Base-by-base conservation (phyloP, 2,797 vertebrate genomes). In the Tadarida brasiliensis region DNA sequence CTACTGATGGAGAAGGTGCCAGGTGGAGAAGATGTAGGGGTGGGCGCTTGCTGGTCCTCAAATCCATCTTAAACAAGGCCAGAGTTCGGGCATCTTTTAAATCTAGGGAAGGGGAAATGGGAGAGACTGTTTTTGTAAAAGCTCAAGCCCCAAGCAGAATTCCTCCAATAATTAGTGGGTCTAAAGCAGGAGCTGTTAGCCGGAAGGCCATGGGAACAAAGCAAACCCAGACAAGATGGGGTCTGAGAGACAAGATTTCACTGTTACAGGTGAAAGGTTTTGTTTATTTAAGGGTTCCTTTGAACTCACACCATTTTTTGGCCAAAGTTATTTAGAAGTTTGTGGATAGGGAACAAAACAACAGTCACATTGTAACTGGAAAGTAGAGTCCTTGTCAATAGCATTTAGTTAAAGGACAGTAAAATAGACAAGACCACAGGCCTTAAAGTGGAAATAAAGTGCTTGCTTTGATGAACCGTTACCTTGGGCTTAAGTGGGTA, bases 201-300 rank as follows among this genome's bases (percentile, higher is more conserved):
- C 61, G 6, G 11, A 44, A 26, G 35, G 35, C 22, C 22, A 44
- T 8, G 54, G 33, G 7, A 33, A 80, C 22, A 26, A 39, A 35
- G 54, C 76, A 16, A 33, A 12, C 22, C n/a, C 33, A 26, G 0
- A 16, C 20, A 56, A 35, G 76, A 39, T 15, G 33, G 54, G 54
- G 54, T 57, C 54, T 9, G 7, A 80, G 54, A 80, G 51, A 26
- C 54, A 80, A 22, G 76, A 57, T 26, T 57, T 80, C 54, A 57
- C 76, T 57, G 51, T 26, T 80, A 35, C 33, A 67, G 90, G 96
- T 26, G 67, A 98, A 98, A 97, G 35, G 19, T 57, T 92, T 67
- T 91, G 96, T 56, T 95, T 95, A 96, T 88, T 51, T n/a, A 14
- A 24, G 22, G 77, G 22, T 24, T 93, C 57, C 51, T 95, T 10